These are phyloP conservation scores for Leucopternis melanops DNA, from an alignment of 2,113 vertebrate species.

Conservation along the genomic window DNA sequence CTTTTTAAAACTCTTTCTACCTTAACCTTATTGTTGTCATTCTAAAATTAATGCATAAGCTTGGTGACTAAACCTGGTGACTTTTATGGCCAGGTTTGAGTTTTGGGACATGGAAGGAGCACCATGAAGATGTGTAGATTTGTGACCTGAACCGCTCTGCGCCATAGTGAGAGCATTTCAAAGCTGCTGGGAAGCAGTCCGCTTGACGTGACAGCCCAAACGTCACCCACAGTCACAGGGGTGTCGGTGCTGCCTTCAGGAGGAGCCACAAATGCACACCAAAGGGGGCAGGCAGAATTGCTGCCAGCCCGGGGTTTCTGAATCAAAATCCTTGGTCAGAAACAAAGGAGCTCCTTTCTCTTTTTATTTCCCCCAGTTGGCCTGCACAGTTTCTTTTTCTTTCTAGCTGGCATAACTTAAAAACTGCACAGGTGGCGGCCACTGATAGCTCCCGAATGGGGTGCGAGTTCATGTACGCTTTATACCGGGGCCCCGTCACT, in stretches of 20 bases:
- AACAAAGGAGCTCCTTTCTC: neutral
- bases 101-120: neutral
- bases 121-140: neutral
- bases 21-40: neutral
- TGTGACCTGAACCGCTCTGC: neutral
- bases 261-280: neutral
- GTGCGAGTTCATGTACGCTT: neutral
- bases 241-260: neutral
- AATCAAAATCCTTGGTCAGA: neutral
- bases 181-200: neutral
- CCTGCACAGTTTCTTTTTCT: neutral
- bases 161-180: neutral
- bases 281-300: neutral
- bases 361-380: neutral
- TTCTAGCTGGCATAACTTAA: neutral
- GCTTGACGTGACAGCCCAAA: neutral
- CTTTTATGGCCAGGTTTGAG: constrained; percentile 18
- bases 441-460: neutral
- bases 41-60: neutral
- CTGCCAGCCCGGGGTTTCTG: neutral
- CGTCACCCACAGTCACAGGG: neutral
- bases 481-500: neutral
- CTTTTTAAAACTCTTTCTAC: neutral
- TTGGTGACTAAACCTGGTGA: constrained; percentile 15
- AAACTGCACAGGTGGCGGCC: neutral